Conservation (phyloP, 2,888 invertebrate species). For the Andricus quercusramuli region DNA sequence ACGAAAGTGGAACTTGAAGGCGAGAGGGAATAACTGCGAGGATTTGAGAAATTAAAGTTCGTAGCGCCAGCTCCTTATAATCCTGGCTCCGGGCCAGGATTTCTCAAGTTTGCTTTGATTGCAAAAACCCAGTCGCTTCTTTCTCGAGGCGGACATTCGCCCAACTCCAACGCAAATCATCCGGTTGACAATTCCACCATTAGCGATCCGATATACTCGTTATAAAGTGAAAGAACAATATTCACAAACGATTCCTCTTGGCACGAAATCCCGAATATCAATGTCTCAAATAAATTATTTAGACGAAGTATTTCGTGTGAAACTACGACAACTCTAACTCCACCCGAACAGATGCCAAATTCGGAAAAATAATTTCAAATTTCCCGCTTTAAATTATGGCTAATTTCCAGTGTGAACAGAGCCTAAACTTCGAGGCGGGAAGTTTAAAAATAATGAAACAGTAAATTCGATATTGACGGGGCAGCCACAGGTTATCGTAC, state of each 20-base stretch:
- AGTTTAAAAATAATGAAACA: too few relatives aligned
- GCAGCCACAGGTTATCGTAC: too few relatives aligned
- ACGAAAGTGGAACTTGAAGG: slow-evolving; percentile 49
- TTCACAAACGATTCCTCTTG: slow-evolving; percentile 25
- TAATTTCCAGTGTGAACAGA: background rate
- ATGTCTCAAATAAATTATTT: background rate
- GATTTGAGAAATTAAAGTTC: slow-evolving; percentile 73
- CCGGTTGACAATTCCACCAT: slow-evolving; percentile 49
- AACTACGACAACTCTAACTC: background rate
- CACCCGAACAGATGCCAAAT: background rate
- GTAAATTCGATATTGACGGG: too few relatives aligned
- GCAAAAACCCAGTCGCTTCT: slow-evolving; percentile 52
- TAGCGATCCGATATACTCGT: slow-evolving; percentile 34
- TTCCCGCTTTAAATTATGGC: background rate
- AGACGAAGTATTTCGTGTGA: background rate
- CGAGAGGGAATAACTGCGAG: slow-evolving; percentile 51
- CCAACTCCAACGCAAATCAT: slow-evolving; percentile 53
- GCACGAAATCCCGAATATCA: slow-evolving; percentile 15
- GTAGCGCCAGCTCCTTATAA: slow-evolving; percentile 67
- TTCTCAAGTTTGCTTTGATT: slow-evolving; percentile 63
- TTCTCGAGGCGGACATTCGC: slow-evolving; percentile 33
- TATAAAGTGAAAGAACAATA: slow-evolving; percentile 33
- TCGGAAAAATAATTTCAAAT: background rate
- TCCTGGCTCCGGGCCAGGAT: slow-evolving; percentile 70
- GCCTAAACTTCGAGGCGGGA: too few relatives aligned